Evolutionary conservation across 2,113 vertebrate species (phyloP), one percentile per base, ranked within the genome.

Genomic region (Polypterus senegalus): DNA sequence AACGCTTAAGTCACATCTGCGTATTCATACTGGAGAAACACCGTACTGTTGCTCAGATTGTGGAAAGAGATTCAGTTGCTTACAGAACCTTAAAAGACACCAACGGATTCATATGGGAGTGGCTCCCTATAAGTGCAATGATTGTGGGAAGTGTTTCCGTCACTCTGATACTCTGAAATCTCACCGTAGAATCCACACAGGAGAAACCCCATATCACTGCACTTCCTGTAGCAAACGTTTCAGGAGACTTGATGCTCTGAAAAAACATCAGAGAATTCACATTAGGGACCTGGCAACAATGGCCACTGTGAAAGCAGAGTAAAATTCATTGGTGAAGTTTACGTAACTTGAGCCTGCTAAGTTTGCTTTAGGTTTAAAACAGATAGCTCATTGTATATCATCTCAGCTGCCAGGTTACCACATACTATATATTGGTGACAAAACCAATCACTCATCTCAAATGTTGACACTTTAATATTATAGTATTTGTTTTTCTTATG

Each of bases 141-240:
- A 69, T 3, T 76, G 74, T 48, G 67, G 69, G 11, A 71, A 77
- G 58, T 52, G 65, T 6, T 77, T 80, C 59, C 66, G 61, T 6
- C 71, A 74, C 5, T 76, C 62, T 56, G 70, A 66, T 49, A 63
- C 66, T 46, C 66, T 73, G 48, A 63, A 66, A 49, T 60, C 62
- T 9, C 77, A 73, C 57, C 63, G 67, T 53, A 69, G 64, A 57
- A 69, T 74, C 61, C 73, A 76, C 48, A 70, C 67, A 10, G 72
- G 71, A 27, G 62, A 74, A 52, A 78, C 56, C 56, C 56, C 56
- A 9, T 57, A 57, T 44, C 56, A 57, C 56, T 57, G 56, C 56
- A 27, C 9, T 51, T 6, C 6, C 49, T 51, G 49, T 9, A 9
- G 49, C 6, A 51, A 9, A 51, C 6, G 49, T 6, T 51, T 51